Evolutionary conservation across 2,113 vertebrate species (phyloP).

Genomic region (Chloebia gouldiae): DNA sequence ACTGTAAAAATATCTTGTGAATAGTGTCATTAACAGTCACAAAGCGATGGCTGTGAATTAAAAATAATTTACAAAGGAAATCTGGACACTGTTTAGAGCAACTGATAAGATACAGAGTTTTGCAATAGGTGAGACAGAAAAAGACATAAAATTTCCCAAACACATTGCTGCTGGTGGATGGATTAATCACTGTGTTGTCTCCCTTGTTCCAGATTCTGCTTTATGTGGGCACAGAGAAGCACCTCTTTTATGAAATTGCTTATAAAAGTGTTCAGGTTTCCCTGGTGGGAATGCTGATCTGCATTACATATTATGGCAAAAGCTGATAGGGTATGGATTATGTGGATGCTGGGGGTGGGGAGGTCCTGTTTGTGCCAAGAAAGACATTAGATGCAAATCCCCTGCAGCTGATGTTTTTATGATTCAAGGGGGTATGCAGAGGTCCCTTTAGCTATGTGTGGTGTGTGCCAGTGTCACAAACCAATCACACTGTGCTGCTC

Average conservation of each 20-base stretch:
- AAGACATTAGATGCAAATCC: slow-evolving; percentile 4
- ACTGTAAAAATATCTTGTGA: background rate
- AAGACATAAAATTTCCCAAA: background rate
- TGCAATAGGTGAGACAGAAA: background rate
- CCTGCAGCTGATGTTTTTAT: background rate
- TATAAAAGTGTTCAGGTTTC: background rate
- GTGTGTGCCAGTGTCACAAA: background rate
- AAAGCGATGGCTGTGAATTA: background rate
- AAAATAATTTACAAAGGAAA: background rate
- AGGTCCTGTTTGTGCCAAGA: background rate
- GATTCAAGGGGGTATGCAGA: background rate
- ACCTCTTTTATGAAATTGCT: background rate
- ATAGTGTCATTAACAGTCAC: background rate
- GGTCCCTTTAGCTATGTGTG: background rate
- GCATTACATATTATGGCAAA: background rate
- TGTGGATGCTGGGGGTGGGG: background rate
- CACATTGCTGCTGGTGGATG: background rate
- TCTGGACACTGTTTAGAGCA: background rate
- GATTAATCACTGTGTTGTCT: background rate
- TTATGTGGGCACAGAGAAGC: background rate
- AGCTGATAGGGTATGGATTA: background rate
- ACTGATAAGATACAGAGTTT: background rate
- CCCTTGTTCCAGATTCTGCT: background rate
- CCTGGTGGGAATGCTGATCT: background rate
- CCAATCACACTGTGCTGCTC: background rate